These are phyloP conservation scores for Metalampra italica DNA, from an alignment of 2,888 invertebrate genomes.

Conservation along the genomic window DNA sequence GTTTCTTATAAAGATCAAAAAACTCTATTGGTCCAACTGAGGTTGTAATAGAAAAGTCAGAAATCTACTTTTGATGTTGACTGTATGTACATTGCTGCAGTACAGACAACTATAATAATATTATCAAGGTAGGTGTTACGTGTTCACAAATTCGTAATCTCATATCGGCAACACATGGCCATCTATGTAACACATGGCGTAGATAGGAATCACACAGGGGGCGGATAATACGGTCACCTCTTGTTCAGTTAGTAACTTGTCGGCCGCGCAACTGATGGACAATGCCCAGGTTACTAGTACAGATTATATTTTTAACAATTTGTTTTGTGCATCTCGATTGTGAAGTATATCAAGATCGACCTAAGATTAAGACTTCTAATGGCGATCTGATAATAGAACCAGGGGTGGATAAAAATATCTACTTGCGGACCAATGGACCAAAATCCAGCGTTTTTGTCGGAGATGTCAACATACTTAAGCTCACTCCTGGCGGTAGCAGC, in stretches of 20 bases:
- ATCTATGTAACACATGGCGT: too few relatives aligned
- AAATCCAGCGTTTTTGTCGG: constrained; percentile 82
- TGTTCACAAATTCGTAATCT: too few relatives aligned
- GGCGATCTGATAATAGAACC: constrained; percentile 90
- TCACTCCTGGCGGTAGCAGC: constrained; percentile 15
- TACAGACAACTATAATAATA: too few relatives aligned
- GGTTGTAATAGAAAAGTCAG: too few relatives aligned
- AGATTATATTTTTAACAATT: constrained; percentile 31
- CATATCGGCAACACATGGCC: too few relatives aligned
- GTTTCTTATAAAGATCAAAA: too few relatives aligned
- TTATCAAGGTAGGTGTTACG: too few relatives aligned
- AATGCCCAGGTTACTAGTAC: constrained; percentile 40
- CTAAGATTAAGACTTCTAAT: constrained; percentile 76
- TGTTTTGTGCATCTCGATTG: constrained; percentile 40
- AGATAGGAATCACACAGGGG: too few relatives aligned
- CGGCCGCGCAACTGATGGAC: constrained; percentile 25
- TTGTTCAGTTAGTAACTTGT: background rate
- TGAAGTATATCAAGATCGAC: constrained; percentile 81
- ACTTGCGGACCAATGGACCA: constrained; percentile 82
- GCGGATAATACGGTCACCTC: too few relatives aligned
- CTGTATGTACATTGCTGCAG: too few relatives aligned
- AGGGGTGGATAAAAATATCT: constrained; percentile 87
- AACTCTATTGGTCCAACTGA: too few relatives aligned
- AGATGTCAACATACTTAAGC: constrained; percentile 78
- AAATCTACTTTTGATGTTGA: too few relatives aligned